Conservation (phyloP, 1,140 invertebrate genomes). For the Caenorhabditis tropicalis region DNA sequence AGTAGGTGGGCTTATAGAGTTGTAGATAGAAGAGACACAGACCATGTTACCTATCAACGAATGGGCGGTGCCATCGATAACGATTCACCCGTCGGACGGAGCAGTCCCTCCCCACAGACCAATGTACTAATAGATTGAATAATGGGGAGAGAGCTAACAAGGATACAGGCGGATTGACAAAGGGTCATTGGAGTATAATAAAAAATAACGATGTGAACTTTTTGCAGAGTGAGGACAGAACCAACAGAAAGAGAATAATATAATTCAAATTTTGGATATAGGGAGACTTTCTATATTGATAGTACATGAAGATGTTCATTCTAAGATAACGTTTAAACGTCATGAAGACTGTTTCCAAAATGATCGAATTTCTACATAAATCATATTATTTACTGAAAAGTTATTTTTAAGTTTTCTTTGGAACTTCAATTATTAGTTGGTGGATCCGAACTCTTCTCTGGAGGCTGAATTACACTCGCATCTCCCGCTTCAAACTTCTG, state of each 20-base stretch:
- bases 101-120: not conserved
- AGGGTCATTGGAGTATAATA: not conserved
- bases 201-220: not conserved
- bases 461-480: not conserved
- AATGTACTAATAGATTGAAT: not conserved
- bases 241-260: too few relatives aligned
- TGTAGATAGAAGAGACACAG: not conserved
- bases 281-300: too few relatives aligned
- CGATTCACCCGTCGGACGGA: not conserved
- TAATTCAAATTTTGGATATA: not conserved
- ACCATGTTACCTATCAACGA: not conserved
- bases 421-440: not conserved
- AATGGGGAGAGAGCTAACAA: too few relatives aligned
- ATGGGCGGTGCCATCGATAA: conserved; percentile 35
- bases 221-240: not conserved
- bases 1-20: conserved; percentile 14
- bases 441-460: not conserved
- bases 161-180: not conserved
- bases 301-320: too few relatives aligned
- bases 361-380: too few relatives aligned
- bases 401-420: not conserved
- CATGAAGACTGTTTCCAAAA: too few relatives aligned
- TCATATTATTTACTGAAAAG: too few relatives aligned
- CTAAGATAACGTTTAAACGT: too few relatives aligned
- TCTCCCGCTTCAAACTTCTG: conserved; percentile 24